These are phyloP conservation scores for Clarias gariepinus DNA, from an alignment of 2,113 vertebrate species.

Conservation along the genomic window DNA sequence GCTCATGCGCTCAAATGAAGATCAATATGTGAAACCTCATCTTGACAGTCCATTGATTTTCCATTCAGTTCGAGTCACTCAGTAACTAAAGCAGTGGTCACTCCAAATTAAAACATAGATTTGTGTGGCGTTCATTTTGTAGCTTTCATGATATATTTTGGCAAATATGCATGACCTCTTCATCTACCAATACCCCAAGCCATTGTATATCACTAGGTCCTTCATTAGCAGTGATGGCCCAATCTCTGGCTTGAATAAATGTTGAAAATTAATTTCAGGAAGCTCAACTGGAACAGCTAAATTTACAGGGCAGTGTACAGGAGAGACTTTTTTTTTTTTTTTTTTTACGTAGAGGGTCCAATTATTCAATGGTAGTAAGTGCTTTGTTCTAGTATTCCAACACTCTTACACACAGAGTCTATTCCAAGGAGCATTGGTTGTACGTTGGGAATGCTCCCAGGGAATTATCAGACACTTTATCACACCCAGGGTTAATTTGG, in stretches of 20 bases:
- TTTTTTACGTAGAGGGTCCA: no score
- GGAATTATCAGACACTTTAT: not conserved
- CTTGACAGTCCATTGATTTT: slow-evolving; percentile 23
- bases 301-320: not conserved
- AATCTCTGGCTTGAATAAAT: not conserved
- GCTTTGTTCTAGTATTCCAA: not conserved
- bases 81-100: not conserved
- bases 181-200: not conserved
- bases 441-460: not conserved
- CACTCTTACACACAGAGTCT: not conserved
- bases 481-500: not conserved
- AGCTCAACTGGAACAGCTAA: not conserved
- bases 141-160: not conserved
- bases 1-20: not conserved
- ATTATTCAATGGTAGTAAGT: not conserved
- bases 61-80: slow-evolving; percentile 7
- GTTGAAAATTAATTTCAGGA: not conserved
- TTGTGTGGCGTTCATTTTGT: not conserved
- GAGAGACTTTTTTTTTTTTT: not conserved
- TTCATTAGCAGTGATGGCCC: not conserved
- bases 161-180: not conserved
- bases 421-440: not conserved
- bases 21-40: slow-evolving; percentile 39
- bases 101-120: slow-evolving; percentile 6
- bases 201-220: not conserved